Conservation (phyloP, 2,113 vertebrate genomes). For the Clinocottus analis region DNA sequence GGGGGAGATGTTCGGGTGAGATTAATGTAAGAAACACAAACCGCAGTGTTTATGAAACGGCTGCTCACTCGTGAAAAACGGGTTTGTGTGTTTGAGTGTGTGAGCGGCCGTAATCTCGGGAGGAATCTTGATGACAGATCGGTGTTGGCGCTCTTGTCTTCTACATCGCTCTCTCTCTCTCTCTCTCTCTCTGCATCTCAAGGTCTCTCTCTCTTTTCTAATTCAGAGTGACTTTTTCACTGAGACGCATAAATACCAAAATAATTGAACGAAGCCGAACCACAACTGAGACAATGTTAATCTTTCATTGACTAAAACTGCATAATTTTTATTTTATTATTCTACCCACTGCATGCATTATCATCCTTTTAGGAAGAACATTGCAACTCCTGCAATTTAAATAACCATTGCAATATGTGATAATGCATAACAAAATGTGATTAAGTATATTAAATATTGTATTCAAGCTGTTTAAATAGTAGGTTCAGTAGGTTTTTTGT, state of each 20-base stretch:
- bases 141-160: slow-evolving; percentile 38
- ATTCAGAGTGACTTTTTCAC: not conserved
- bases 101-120: slow-evolving; percentile 43
- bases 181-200: not conserved
- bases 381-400: too few species aligned
- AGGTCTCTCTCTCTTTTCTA: not conserved
- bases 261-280: not conserved
- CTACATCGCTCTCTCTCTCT: slow-evolving; percentile 23
- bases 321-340: too few species aligned
- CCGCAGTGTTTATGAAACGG: slow-evolving; percentile 59
- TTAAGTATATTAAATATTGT: too few species aligned
- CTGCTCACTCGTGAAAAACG: slow-evolving; percentile 51
- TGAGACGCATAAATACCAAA: too few species aligned
- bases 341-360: too few species aligned
- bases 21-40: slow-evolving; percentile 69
- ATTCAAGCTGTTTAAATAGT: too few species aligned
- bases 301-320: too few species aligned
- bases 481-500: too few species aligned
- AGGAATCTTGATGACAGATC: slow-evolving; percentile 61
- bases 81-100: slow-evolving; percentile 2
- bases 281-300: not conserved
- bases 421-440: too few species aligned
- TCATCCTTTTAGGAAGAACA: too few species aligned
- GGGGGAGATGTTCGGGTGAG: slow-evolving; percentile 62
- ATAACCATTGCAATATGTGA: too few species aligned